Conservation (phyloP, 1,140 invertebrate species). For the Drosophila pachea region DNA sequence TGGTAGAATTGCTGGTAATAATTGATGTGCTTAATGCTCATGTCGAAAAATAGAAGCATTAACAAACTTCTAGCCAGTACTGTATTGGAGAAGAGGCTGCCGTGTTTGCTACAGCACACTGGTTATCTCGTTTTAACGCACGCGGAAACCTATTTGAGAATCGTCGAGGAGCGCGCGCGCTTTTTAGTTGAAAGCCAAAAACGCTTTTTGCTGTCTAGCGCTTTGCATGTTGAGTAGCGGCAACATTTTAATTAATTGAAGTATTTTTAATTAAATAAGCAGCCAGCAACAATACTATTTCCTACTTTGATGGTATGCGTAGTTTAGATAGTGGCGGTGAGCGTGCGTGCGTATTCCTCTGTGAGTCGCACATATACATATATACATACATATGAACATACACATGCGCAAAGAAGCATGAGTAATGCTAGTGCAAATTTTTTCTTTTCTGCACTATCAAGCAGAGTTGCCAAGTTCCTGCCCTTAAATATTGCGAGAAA, state of each 20-base stretch:
- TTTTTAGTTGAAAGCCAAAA: conserved; percentile 37
- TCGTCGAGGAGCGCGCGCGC: conserved; percentile 55
- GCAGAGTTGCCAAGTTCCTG: conserved; percentile 64
- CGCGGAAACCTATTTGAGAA: conserved; percentile 27
- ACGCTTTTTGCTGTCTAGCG: conserved; percentile 15
- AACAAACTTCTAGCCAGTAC: conserved; percentile 51
- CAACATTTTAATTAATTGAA: conserved; percentile 63
- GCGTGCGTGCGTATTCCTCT: conserved; percentile 38
- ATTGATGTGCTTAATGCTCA: conserved; percentile 35
- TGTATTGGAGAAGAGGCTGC: conserved; percentile 43
- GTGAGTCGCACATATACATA: conserved; percentile 38
- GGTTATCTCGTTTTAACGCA: conserved; percentile 71
- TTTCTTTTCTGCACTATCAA: conserved; percentile 48
- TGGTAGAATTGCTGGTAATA: conserved; percentile 32
- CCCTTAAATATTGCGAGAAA: conserved; percentile 15
- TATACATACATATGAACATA: conserved; percentile 40
- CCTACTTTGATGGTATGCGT: conserved; percentile 34
- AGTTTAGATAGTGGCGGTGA: conserved; percentile 34
- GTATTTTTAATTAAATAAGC: conserved; percentile 70
- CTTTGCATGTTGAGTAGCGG: conserved; percentile 46
- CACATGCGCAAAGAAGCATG: conserved; percentile 64
- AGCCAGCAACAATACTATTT: conserved; percentile 48
- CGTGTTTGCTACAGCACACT: conserved; percentile 36
- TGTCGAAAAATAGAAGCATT: conserved; percentile 32
- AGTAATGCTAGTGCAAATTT: conserved; percentile 67